Base-by-base conservation (phyloP, 2,797 vertebrate genomes). In the Megalops cyprinoides region DNA sequence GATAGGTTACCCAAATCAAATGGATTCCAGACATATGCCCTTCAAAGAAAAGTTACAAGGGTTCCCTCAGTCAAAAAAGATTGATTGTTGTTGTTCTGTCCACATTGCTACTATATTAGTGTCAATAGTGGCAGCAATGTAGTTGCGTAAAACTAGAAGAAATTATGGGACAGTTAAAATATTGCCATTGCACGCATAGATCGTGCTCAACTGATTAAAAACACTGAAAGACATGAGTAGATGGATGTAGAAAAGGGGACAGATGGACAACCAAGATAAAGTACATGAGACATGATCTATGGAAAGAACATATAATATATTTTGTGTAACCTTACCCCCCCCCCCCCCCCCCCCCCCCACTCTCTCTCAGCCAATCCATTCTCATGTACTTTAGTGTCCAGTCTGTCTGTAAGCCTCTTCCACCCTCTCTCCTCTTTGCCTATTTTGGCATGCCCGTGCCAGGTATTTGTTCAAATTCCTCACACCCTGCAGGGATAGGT, bases 401-500 rank as follows among this genome's bases (percentile, higher is more conserved):
- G 58, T 78, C 42, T 14, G 31, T 42, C 65, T 42, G 46, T 69
- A 44, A 12, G 53, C 39, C 82, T 56, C 62, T 8, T 74, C 25
- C 34, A 80, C 7, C 51, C 85, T 53, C 53, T 84, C 85, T 87
- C 84, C 83, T 82, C 73, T 67, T 84, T 86, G 81, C 85, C 90
- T 89, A 89, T 92, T 95, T 95, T 95, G 93, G 92, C 94, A 93
- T 92, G 89, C 89, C 87, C 82, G 89, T 94, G 94, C 90, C 94
- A 95, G 94, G 95, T 95, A 94, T 96, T 94, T 95, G 93, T 94
- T 90, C 88, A 94, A 94, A 95, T 96, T 95, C 94, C 94, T 94
- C 94, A 94, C 94, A 92, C 94, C 95, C 94, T 87, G 87, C 89
- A 81, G 94, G 91, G 95, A 94, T 92, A 94, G 93, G 90, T 93